phyloP scores from a whole-genome alignment of 2,888 invertebrate genomes.

The Phorcus lineatus region DNA sequence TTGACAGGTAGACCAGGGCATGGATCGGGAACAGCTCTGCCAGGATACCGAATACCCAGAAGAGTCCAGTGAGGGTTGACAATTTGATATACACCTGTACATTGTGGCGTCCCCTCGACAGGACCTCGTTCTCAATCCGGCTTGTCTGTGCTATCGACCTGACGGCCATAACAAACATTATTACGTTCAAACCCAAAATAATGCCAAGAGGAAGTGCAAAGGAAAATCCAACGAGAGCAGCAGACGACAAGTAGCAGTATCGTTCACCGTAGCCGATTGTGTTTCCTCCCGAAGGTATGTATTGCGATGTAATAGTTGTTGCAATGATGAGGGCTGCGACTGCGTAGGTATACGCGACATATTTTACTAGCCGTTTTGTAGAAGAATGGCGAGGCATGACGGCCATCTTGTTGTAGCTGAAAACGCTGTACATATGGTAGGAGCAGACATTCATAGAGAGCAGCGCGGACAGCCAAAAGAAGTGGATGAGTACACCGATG shows the following conservation, averaged over 20 bases:
- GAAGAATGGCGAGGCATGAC: neutral
- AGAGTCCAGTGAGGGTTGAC: constrained; percentile 46
- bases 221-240: constrained; percentile 17
- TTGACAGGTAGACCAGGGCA: constrained; percentile 42
- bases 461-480: constrained; percentile 51
- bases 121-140: constrained; percentile 27
- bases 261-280: constrained; percentile 28
- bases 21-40: constrained; percentile 40
- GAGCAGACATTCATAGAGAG: constrained; percentile 49
- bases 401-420: constrained; percentile 21
- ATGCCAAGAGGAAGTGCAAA: constrained; percentile 41
- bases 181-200: constrained; percentile 40
- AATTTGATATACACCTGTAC: constrained; percentile 47
- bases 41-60: constrained; percentile 51
- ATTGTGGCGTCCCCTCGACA: constrained; percentile 31
- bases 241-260: constrained; percentile 7
- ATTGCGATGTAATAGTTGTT: neutral
- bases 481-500: constrained; percentile 47
- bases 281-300: neutral
- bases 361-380: neutral
- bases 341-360: neutral
- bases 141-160: constrained; percentile 33
- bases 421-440: constrained; percentile 48
- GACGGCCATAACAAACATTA: constrained; percentile 40
- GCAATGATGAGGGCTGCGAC: neutral